Conservation (phyloP, 2,888 invertebrate genomes). For the Nematopogon swammerdamellus region DNA sequence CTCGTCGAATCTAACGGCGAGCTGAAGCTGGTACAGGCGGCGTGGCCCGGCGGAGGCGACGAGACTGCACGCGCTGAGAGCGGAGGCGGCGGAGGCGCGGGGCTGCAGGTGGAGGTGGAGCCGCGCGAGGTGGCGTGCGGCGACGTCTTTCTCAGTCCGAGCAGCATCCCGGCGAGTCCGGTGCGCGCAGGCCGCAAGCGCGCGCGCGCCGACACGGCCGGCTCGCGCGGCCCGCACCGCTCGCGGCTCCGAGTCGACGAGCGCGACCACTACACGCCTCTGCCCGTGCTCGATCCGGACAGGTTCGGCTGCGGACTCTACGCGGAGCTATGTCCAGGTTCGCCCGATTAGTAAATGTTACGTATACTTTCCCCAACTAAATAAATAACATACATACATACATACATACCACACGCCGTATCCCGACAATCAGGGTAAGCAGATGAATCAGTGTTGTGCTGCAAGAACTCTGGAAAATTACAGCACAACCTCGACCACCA, state of each 20-base stretch:
- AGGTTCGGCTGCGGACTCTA: constrained; percentile 86
- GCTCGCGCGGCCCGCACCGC: constrained; percentile 50
- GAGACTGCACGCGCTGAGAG: constrained; percentile 18
- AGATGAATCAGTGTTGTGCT: too few species aligned
- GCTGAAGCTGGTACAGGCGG: constrained; percentile 57
- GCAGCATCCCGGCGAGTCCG: constrained; percentile 66
- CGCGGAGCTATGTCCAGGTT: constrained; percentile 46
- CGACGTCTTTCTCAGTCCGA: constrained; percentile 77
- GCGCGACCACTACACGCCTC: constrained; percentile 76
- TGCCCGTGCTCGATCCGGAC: constrained; percentile 91
- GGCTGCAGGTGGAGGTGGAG: constrained; percentile 41
- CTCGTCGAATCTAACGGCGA: constrained; percentile 61
- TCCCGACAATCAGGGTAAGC: too few species aligned
- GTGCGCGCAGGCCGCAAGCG: constrained; percentile 62
- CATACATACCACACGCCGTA: too few species aligned
- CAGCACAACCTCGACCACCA: too few species aligned
- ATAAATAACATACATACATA: too few species aligned
- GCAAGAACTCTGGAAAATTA: too few species aligned
- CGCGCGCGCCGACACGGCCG: constrained; percentile 57
- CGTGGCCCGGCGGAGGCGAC: constrained; percentile 13
- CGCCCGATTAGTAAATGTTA: constrained; percentile 5
- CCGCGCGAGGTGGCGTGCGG: constrained; percentile 64
- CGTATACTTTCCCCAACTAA: too few species aligned
- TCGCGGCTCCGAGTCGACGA: constrained; percentile 37
- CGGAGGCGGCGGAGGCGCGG: constrained; percentile 34